Evolutionary conservation across 2,888 invertebrate genomes (phyloP).

Genomic region (Ferdinandea cuprea): DNA sequence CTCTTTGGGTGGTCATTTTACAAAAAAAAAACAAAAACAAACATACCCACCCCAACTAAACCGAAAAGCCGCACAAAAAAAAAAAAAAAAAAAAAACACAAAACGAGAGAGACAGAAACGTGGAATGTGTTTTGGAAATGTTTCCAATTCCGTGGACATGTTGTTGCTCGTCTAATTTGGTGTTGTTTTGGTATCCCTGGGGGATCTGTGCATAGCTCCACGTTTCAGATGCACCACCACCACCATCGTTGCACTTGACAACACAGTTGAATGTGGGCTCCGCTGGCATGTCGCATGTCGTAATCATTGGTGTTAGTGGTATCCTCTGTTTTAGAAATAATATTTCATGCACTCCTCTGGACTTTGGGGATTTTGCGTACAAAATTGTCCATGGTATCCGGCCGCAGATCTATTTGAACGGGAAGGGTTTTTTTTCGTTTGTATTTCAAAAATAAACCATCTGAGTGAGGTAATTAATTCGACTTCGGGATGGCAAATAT

Average conservation of each 20-base stretch:
- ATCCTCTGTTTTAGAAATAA: slow-evolving; percentile 68
- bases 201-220: slow-evolving; percentile 39
- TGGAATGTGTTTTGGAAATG: slow-evolving; percentile 70
- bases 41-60: neutral
- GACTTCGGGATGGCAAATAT: slow-evolving; percentile 36
- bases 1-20: slow-evolving; percentile 65
- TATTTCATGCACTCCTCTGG: slow-evolving; percentile 41
- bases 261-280: slow-evolving; percentile 72
- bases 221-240: slow-evolving; percentile 43
- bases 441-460: slow-evolving; percentile 29
- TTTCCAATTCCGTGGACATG: slow-evolving; percentile 72
- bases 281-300: slow-evolving; percentile 71
- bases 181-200: slow-evolving; percentile 58
- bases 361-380: slow-evolving; percentile 52
- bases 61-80: slow-evolving; percentile 39
- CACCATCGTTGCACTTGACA: slow-evolving; percentile 45
- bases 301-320: slow-evolving; percentile 67
- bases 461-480: slow-evolving; percentile 60
- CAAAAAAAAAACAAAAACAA: slow-evolving; percentile 28
- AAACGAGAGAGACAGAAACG: slow-evolving; percentile 28
- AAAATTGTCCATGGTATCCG: slow-evolving; percentile 42
- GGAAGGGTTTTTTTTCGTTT: slow-evolving; percentile 7
- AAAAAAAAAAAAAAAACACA: slow-evolving; percentile 15
- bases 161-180: slow-evolving; percentile 68
- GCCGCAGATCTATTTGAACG: slow-evolving; percentile 57